These are phyloP conservation scores for Caenorhabditis sp. DNA, from an alignment of 2,888 invertebrate genomes.

Conservation along the genomic window DNA sequence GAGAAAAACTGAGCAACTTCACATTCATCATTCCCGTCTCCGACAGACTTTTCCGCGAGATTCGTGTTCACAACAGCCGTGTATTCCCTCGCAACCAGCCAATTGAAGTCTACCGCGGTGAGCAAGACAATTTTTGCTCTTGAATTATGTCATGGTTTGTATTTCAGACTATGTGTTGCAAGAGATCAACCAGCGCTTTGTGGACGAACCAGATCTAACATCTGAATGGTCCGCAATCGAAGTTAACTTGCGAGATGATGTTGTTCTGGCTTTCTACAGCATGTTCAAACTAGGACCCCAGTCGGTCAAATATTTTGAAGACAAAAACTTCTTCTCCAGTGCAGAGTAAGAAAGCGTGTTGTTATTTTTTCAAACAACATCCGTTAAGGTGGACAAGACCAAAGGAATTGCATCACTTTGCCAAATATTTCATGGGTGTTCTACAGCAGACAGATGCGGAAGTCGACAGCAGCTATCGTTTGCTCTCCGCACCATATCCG, in stretches of 20 bases:
- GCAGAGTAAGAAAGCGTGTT: not conserved
- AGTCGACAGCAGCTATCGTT: not conserved
- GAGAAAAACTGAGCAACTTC: conserved; percentile 3
- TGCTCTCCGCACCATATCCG: not conserved
- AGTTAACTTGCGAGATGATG: conserved; percentile 1
- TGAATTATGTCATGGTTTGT: no score
- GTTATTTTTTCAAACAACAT: no score
- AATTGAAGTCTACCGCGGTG: conserved; percentile 11
- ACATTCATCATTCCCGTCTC: conserved; percentile 7
- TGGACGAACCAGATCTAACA: not conserved
- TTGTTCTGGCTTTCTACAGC: not conserved
- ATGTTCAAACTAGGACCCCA: not conserved
- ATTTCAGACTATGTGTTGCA: not conserved
- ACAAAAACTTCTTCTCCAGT: not conserved
- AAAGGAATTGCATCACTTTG: conserved; percentile 19
- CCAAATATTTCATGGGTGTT: conserved; percentile 9
- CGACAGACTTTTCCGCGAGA: conserved; percentile 4
- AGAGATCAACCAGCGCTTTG: not conserved
- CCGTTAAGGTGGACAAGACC: conserved; percentile 4
- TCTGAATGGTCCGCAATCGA: not conserved
- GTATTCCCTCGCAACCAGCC: conserved; percentile 1
- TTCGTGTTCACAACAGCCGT: conserved; percentile 12
- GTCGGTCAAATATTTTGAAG: not conserved
- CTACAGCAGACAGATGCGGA: not conserved
- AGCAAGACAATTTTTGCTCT: not conserved